Percentiles rank a stretch among this genome's conserved stretches.
Evolutionary conservation across 2,888 invertebrate species (phyloP).

Genomic region (Thera obeliscata): DNA sequence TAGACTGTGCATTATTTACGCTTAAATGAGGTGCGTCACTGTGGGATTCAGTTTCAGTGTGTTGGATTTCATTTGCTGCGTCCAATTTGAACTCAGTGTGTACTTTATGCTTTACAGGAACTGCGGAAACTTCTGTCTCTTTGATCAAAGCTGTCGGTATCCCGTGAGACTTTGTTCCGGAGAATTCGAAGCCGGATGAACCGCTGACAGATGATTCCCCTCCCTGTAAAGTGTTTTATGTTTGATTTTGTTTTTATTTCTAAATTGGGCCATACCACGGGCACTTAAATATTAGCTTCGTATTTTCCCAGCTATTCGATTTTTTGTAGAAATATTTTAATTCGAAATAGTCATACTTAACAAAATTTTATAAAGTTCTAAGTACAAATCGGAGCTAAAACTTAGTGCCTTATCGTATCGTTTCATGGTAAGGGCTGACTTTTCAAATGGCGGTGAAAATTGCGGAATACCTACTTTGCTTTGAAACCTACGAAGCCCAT

Average conservation of each 20-base stretch:
- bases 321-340: neutral
- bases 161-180: conserved; percentile 58
- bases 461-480: conserved; percentile 24
- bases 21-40: conserved; percentile 50
- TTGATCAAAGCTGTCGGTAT: conserved; percentile 49
- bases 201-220: conserved; percentile 59
- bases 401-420: neutral
- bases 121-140: conserved; percentile 48
- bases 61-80: conserved; percentile 61
- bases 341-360: too few species aligned
- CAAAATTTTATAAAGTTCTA: neutral
- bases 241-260: neutral
- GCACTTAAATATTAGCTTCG: conserved; percentile 4
- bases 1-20: conserved; percentile 41
- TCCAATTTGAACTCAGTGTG: conserved; percentile 60
- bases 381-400: neutral
- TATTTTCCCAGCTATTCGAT: neutral
- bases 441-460: conserved; percentile 21
- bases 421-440: conserved; percentile 3
- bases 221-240: conserved; percentile 53
- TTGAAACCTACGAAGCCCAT: conserved; percentile 29
- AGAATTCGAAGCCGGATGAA: conserved; percentile 59
- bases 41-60: conserved; percentile 46
- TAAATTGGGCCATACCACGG: neutral
- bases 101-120: conserved; percentile 51